Conservation (phyloP, 2,113 vertebrate species). For the Eidolon helvum region DNA sequence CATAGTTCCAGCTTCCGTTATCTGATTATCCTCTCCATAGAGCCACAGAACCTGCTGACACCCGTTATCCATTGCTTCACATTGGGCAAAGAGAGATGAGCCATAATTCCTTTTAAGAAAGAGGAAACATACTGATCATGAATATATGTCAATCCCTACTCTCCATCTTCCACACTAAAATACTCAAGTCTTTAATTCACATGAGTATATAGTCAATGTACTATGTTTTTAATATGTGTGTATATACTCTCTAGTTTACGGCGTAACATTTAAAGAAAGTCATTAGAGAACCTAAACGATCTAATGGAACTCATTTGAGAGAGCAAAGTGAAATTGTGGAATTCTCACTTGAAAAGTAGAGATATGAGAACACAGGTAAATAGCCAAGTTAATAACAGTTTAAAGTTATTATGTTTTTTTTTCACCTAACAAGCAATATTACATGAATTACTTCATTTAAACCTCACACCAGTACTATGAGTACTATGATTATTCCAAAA, state of each 20-base stretch:
- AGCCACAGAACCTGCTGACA: constrained; percentile 96
- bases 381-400: not conserved
- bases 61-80: constrained; percentile 85
- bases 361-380: not conserved
- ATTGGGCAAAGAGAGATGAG: constrained; percentile 86
- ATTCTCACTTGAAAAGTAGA: not conserved
- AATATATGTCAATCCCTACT: not conserved
- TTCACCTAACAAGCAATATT: not conserved
- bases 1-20: constrained; percentile 96
- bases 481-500: not conserved
- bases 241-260: not conserved
- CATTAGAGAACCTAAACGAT: not conserved
- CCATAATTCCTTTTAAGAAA: constrained; percentile 90
- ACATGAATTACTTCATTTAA: not conserved
- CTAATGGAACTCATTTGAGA: not conserved
- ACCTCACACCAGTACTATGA: not conserved
- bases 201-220: not conserved
- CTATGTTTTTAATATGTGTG: not conserved
- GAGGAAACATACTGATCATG: not conserved
- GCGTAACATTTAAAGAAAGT: not conserved
- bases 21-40: constrained; percentile 91
- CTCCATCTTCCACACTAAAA: not conserved
- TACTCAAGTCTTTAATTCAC: not conserved
- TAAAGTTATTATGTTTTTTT: not conserved
- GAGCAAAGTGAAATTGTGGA: not conserved